A percentile compares a stretch with the other conserved stretches of the same genome.
These are phyloP conservation scores for Drosophila tripunctata DNA, from an alignment of 2,888 invertebrate species.

Conservation along the genomic window DNA sequence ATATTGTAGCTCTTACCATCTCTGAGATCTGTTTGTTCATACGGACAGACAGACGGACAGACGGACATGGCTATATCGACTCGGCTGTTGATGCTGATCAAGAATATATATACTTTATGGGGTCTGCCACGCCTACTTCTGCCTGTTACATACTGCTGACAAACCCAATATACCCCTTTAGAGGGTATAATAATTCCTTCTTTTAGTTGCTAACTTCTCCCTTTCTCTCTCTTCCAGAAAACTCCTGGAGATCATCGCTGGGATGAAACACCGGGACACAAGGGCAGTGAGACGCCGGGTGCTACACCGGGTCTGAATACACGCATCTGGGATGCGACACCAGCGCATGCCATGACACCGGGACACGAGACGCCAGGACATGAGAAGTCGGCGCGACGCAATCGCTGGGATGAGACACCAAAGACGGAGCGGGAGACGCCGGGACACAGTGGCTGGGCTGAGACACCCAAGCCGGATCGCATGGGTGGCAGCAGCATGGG, in stretches of 20 bases:
- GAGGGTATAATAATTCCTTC: too few species aligned
- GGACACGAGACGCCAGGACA: slow-evolving; percentile 94
- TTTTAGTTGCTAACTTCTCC: too few species aligned
- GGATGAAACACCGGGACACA: slow-evolving; percentile 98
- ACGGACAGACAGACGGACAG: too few species aligned
- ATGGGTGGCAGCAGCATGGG: slow-evolving; percentile 90
- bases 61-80: too few species aligned
- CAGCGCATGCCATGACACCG: slow-evolving; percentile 95
- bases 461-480: slow-evolving; percentile 98
- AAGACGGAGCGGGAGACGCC: slow-evolving; percentile 99
- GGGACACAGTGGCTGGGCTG: slow-evolving; percentile 99
- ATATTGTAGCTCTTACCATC: too few species aligned
- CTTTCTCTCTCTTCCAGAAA: slow-evolving; percentile 86
- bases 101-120: too few species aligned
- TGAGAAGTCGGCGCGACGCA: slow-evolving; percentile 91
- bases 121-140: too few species aligned
- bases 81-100: too few species aligned
- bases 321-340: slow-evolving; percentile 98
- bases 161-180: too few species aligned
- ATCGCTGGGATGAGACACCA: slow-evolving; percentile 99
- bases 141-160: too few species aligned
- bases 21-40: too few species aligned
- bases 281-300: slow-evolving; percentile 93
- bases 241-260: slow-evolving; percentile 92
- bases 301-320: slow-evolving; percentile 95